phyloP scores from a whole-genome alignment of 2,797 vertebrate genomes.

The Siniperca obscura region DNA sequence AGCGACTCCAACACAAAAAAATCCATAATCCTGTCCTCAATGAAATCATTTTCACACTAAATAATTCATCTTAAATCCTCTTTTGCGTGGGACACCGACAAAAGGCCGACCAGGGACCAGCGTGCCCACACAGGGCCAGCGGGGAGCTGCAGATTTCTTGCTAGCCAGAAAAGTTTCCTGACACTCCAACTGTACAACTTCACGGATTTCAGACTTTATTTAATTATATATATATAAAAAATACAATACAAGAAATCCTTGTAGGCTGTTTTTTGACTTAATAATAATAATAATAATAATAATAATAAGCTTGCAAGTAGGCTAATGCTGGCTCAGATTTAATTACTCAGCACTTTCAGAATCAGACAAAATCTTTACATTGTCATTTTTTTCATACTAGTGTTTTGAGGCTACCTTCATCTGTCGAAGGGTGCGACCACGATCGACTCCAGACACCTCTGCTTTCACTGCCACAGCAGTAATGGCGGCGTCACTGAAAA shows the following conservation, averaged over 20 bases:
- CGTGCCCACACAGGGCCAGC: neutral
- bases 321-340: neutral
- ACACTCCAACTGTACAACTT: neutral
- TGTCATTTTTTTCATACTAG: too few relatives aligned
- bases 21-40: neutral
- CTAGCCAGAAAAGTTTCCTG: too few relatives aligned
- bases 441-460: too few relatives aligned
- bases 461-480: too few relatives aligned
- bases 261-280: too few relatives aligned
- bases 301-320: neutral
- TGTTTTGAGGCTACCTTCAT: neutral
- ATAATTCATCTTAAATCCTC: neutral
- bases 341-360: too few relatives aligned
- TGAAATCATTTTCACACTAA: neutral
- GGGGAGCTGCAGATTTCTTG: neutral
- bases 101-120: neutral
- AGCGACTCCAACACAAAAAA: neutral
- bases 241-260: neutral
- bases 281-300: neutral
- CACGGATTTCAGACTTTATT: neutral
- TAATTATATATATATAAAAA: neutral
- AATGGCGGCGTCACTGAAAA: too few relatives aligned
- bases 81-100: neutral
- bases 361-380: neutral
- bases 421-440: neutral